phyloP scores from a whole-genome alignment of 2,113 vertebrate species.

The Gasterosteus aculeatus region DNA sequence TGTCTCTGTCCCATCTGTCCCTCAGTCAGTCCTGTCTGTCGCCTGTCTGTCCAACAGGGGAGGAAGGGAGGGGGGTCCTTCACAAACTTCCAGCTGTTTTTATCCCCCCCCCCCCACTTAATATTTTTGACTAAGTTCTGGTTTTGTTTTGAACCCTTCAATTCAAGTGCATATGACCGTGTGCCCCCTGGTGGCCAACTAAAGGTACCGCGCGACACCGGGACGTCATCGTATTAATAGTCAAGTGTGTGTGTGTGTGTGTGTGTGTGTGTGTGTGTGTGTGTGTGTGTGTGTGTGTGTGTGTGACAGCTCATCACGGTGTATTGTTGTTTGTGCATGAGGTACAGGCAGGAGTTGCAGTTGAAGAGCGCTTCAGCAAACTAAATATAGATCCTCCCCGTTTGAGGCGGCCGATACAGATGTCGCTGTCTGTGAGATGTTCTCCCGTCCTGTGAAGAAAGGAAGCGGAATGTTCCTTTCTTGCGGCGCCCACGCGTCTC shows the following conservation, averaged over 20 bases:
- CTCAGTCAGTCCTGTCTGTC: slow-evolving; percentile 65
- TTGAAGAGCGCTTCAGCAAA: too few relatives aligned
- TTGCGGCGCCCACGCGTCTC: slow-evolving; percentile 14
- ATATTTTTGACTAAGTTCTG: background rate
- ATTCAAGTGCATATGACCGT: slow-evolving; percentile 11
- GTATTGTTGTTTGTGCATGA: background rate
- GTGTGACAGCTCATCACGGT: background rate
- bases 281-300: too few relatives aligned
- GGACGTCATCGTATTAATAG: background rate
- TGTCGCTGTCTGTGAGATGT: too few relatives aligned
- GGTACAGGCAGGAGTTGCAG: too few relatives aligned
- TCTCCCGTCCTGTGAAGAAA: background rate
- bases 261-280: too few relatives aligned
- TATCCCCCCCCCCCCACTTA: background rate
- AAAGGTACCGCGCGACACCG: background rate
- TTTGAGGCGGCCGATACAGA: too few relatives aligned
- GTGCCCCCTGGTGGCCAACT: slow-evolving; percentile 38
- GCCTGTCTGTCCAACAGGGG: slow-evolving; percentile 65
- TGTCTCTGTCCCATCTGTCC: slow-evolving; percentile 72
- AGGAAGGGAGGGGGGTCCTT: slow-evolving; percentile 9
- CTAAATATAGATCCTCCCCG: too few relatives aligned
- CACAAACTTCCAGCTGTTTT: slow-evolving; percentile 36
- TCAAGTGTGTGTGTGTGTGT: background rate
- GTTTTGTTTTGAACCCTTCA: background rate
- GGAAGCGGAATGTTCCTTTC: slow-evolving; percentile 1